phyloP scores from a whole-genome alignment of 2,888 invertebrate species.

The Hylaea fasciaria region DNA sequence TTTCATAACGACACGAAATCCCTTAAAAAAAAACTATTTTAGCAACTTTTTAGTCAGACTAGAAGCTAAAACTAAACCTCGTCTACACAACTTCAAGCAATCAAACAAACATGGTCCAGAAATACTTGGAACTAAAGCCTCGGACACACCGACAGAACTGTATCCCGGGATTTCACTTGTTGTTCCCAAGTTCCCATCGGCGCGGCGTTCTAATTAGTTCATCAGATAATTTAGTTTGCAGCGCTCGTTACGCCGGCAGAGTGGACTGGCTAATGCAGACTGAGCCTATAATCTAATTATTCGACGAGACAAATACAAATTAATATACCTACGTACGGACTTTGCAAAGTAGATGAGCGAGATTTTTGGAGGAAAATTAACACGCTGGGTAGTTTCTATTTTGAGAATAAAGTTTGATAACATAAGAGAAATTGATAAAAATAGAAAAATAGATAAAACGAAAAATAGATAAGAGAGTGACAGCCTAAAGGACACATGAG shows the following conservation, averaged over 20 bases:
- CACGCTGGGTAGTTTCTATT: neutral
- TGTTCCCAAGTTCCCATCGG: slow-evolving; percentile 62
- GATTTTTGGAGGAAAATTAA: slow-evolving; percentile 24
- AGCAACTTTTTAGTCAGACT: neutral
- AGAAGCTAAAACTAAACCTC: neutral
- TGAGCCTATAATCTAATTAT: slow-evolving; percentile 75
- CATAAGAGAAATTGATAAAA: neutral
- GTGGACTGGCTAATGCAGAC: slow-evolving; percentile 71
- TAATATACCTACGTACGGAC: slow-evolving; percentile 51
- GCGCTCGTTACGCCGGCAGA: slow-evolving; percentile 70
- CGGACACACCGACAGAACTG: slow-evolving; percentile 12
- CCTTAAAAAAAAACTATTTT: neutral
- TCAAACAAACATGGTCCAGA: neutral
- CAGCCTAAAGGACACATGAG: too few species aligned
- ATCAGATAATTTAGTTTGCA: slow-evolving; percentile 76
- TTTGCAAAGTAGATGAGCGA: neutral
- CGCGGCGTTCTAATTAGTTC: slow-evolving; percentile 71
- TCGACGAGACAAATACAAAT: slow-evolving; percentile 74
- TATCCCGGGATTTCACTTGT: slow-evolving; percentile 54
- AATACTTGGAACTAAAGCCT: slow-evolving; percentile 19
- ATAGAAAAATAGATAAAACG: too few species aligned
- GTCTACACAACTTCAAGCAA: neutral
- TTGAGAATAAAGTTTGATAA: neutral
- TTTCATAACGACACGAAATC: too few species aligned
- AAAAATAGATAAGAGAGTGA: too few species aligned